phyloP scores from a whole-genome alignment of 2,888 invertebrate species.

The Drosophila austrosaltans region DNA sequence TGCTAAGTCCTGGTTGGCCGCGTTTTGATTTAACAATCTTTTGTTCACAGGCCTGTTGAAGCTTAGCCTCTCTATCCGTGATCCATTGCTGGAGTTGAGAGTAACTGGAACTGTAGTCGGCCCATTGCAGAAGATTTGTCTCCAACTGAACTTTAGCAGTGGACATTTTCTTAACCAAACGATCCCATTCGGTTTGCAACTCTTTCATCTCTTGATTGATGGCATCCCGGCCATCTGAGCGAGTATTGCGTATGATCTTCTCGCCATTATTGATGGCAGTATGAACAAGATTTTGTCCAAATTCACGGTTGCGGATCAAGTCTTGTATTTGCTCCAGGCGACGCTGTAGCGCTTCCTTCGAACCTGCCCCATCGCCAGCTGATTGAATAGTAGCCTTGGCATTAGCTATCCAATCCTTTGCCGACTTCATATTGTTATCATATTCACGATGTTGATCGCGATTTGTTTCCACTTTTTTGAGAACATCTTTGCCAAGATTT shows the following conservation, averaged over 20 bases:
- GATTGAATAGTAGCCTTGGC: conserved; percentile 92
- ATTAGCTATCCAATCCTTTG: conserved; percentile 93
- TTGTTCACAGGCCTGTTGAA: conserved; percentile 94
- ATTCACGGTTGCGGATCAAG: conserved; percentile 91
- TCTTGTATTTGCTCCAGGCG: conserved; percentile 92
- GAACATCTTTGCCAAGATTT: conserved; percentile 94
- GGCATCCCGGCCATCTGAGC: conserved; percentile 94
- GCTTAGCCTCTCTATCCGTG: conserved; percentile 94
- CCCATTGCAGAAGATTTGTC: conserved; percentile 96
- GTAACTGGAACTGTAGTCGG: conserved; percentile 96
- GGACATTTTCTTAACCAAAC: conserved; percentile 94
- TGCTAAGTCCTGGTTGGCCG: conserved; percentile 90
- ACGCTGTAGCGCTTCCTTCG: conserved; percentile 92
- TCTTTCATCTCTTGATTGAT: conserved; percentile 95
- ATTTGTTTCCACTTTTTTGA: conserved; percentile 95
- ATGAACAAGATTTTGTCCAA: conserved; percentile 94
- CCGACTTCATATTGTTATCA: conserved; percentile 89
- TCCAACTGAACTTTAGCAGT: conserved; percentile 96
- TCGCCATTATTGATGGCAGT: conserved; percentile 95
- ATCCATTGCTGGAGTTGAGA: conserved; percentile 97
- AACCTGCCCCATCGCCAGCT: conserved; percentile 91
- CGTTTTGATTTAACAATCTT: conserved; percentile 91
- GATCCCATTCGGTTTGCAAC: conserved; percentile 95
- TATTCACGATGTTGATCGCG: conserved; percentile 93
- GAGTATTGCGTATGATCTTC: conserved; percentile 93